These are phyloP conservation scores for Glandiceps talaboti DNA, from an alignment of 53 echinoderm and acorn worm genomes.

Conservation along the genomic window DNA sequence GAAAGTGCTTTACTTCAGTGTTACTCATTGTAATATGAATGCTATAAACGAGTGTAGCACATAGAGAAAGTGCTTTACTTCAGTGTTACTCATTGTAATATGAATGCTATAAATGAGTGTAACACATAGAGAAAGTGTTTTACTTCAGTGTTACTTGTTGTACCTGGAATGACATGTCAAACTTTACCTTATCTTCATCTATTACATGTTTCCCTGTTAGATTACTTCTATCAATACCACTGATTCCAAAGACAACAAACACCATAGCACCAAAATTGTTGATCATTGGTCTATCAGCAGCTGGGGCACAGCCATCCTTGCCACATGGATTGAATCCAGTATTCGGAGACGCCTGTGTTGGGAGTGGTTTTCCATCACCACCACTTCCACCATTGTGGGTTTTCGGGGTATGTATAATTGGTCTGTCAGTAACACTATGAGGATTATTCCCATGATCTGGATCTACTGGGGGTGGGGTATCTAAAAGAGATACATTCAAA, in stretches of 20 bases:
- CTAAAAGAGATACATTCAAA: not conserved
- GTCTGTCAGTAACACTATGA: not conserved
- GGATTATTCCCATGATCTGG: not conserved
- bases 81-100: no score
- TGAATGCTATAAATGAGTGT: no score
- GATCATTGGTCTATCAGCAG: slow-evolving; percentile 41
- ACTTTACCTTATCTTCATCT: slow-evolving; percentile 49
- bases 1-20: no score
- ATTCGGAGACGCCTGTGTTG: slow-evolving; percentile 22
- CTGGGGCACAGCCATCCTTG: slow-evolving; percentile 20
- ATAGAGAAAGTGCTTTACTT: no score
- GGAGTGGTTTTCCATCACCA: not conserved
- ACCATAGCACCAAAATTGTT: slow-evolving; percentile 72
- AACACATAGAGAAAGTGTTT: no score
- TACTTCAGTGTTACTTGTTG: no score
- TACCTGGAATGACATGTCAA: no score
- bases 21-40: no score
- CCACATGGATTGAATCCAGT: slow-evolving; percentile 60
- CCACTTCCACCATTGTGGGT: no score
- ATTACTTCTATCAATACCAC: slow-evolving; percentile 20
- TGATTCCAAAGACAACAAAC: slow-evolving; percentile 70
- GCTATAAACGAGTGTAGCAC: no score
- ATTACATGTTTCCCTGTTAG: slow-evolving; percentile 40
- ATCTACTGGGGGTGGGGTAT: not conserved
- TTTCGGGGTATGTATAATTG: not conserved